Percentiles rank a stretch among this genome's conserved stretches.
phyloP scores from a whole-genome alignment of 2,888 invertebrate genomes.

The Gerris lacustris region DNA sequence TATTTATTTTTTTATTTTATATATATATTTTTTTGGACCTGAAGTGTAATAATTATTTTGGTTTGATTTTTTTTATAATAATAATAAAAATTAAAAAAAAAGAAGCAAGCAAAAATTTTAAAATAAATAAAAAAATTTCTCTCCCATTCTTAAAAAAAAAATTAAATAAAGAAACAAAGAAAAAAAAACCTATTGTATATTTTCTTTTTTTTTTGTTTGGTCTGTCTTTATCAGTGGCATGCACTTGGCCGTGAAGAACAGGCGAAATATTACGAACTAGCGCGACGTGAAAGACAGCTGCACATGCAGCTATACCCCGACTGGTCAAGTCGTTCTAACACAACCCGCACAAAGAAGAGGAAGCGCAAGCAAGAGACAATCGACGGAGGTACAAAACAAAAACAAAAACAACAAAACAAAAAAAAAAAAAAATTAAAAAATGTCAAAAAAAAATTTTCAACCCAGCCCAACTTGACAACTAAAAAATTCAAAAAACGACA shows the following conservation, averaged over 20 bases:
- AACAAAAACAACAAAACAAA: no score
- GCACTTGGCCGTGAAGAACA: slow-evolving; percentile 98
- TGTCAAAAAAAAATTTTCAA: slow-evolving; percentile 14
- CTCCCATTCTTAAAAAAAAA: no score
- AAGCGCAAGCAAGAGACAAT: slow-evolving; percentile 96
- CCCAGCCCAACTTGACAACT: slow-evolving; percentile 32
- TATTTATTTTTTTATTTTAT: no score
- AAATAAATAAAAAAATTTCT: no score
- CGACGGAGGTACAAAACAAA: slow-evolving; percentile 65
- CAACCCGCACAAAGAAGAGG: slow-evolving; percentile 99
- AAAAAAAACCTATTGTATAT: slow-evolving; percentile 32
- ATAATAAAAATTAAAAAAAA: no score
- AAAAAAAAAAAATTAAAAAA: slow-evolving; percentile 11
- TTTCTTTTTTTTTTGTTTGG: slow-evolving; percentile 35
- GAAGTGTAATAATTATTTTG: no score
- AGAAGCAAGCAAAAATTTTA: no score
- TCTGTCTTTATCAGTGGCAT: slow-evolving; percentile 73
- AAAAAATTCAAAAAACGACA: slow-evolving; percentile 27
- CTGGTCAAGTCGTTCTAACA: slow-evolving; percentile 99
- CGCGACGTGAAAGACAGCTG: slow-evolving; percentile 93
- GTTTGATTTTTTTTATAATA: no score
- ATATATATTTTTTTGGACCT: no score
- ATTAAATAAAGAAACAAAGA: slow-evolving; percentile 18
- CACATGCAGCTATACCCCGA: slow-evolving; percentile 99
- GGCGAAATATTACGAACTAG: slow-evolving; percentile 99